Base-by-base conservation (phyloP, 2,888 invertebrate genomes). In the Drosophila birchii region DNA sequence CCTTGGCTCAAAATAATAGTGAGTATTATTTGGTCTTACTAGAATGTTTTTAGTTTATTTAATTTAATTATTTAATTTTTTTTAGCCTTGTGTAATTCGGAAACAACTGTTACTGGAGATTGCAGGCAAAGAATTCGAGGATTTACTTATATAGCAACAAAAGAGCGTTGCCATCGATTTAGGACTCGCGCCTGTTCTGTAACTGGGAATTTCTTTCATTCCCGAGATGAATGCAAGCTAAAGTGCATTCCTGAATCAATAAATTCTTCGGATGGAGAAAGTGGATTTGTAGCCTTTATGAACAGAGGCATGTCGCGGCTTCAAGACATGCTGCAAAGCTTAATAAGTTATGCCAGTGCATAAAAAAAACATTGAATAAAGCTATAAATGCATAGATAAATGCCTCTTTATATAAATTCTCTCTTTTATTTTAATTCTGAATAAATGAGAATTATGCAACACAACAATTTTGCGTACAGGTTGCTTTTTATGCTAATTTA, bases 111-210 rank as follows among this genome's bases (percentile, higher is more conserved):
- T 16, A 16, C 12, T 20, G 58, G 51, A 12, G 26, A 59, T 29
- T 59, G 58, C 16, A 9, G 18, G 11, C 23, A 16, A 9, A 45
- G n/a, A n/a, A 45, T 57, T 9, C 32, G 12, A n/a, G 57, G 57
- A 26, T 57, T 14, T n/a, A 20, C 56, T 2, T 56, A 43, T 43
- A 5, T 29, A 5, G 9, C 32, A 3, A 14, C 1, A 12, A 14
- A 11, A 11, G 5, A 56, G 1, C 7, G 18, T 1, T 56, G 56
- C 29, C 18, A 41, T 1, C 8, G 41, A 20, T 43, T 43, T 11
- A 29, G 18, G 41, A 29, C 43, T 16, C 41, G 43, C 5, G 56
- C 32, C 16, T 56, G 41, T 2, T 14, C 6, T 3, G 41, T 56
- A 32, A 29, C 29, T 8, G 43, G 43, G 0, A 41, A 56, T 6